Conservation (phyloP, 2,888 invertebrate genomes). For the Ceramica pisi region DNA sequence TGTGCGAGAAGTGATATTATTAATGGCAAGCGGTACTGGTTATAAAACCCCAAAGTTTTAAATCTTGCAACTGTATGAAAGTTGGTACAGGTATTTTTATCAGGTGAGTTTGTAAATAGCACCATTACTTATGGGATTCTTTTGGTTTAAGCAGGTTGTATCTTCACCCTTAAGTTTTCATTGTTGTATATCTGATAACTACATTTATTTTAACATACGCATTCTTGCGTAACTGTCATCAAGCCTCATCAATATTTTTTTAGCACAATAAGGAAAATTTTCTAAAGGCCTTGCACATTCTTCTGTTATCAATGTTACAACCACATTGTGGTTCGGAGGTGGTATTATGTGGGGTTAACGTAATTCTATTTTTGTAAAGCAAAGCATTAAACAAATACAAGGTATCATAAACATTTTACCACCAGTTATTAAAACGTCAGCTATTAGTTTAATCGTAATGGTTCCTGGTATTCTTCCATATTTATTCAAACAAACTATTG, state of each 20-base stretch:
- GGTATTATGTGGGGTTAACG: slow-evolving; percentile 37
- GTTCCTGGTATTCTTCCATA: slow-evolving; percentile 21
- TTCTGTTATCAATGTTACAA: slow-evolving; percentile 52
- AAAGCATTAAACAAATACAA: slow-evolving; percentile 21
- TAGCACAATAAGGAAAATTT: slow-evolving; percentile 22
- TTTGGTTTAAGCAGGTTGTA: not conserved
- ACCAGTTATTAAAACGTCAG: slow-evolving; percentile 19
- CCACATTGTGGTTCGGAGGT: slow-evolving; percentile 16
- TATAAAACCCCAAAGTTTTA: slow-evolving; percentile 19
- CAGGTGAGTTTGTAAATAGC: not conserved
- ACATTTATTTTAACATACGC: not conserved
- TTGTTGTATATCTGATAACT: not conserved
- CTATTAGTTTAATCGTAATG: slow-evolving; percentile 14
- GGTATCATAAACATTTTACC: slow-evolving; percentile 17
- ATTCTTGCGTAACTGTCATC: slow-evolving; percentile 18
- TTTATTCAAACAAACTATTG: not conserved
- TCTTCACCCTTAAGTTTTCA: not conserved
- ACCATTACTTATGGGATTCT: not conserved
- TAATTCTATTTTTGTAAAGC: slow-evolving; percentile 37
- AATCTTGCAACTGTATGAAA: not conserved
- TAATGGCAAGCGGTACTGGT: slow-evolving; percentile 12
- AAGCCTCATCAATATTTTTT: slow-evolving; percentile 42
- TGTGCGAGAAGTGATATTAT: slow-evolving; percentile 33
- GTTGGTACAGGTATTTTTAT: not conserved
- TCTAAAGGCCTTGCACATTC: slow-evolving; percentile 48